Percentiles rank a stretch among this genome's conserved stretches.
Conservation (phyloP, 2,113 vertebrate species). For the Anolis carolinensis region DNA sequence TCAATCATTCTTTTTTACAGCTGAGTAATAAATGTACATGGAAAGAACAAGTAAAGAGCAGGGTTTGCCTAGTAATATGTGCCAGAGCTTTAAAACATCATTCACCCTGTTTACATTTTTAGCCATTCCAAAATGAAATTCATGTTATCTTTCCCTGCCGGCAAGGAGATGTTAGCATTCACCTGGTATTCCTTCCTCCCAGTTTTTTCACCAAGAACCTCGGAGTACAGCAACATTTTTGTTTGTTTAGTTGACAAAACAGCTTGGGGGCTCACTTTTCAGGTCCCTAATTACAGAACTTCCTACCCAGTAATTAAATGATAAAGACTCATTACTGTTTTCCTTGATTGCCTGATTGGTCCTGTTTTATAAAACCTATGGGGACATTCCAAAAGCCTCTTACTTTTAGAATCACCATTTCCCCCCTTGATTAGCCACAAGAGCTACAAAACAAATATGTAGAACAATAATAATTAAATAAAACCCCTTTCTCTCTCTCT, state of each 20-base stretch:
- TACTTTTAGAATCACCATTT: constrained; percentile 9
- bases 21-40: not conserved
- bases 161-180: constrained; percentile 5
- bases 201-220: not conserved
- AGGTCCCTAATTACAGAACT: constrained; percentile 27
- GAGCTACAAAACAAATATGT: constrained; percentile 2
- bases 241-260: not conserved
- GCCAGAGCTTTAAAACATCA: not conserved
- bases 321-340: constrained; percentile 46
- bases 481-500: not conserved
- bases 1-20: not conserved
- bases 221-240: constrained; percentile 1
- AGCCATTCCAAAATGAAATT: not conserved
- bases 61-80: not conserved
- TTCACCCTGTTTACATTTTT: constrained; percentile 3
- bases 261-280: constrained; percentile 23
- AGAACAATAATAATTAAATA: not conserved
- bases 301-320: constrained; percentile 42
- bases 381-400: constrained; percentile 17
- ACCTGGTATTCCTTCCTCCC: not conserved
- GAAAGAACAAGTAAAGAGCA: not conserved
- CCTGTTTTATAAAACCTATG: constrained; percentile 48
- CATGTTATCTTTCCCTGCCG: not conserved
- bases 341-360: constrained; percentile 40
- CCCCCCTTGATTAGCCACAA: not conserved